Percentiles rank a stretch among this genome's conserved stretches.
Evolutionary conservation across 2,113 vertebrate species (phyloP).

Genomic region (Urocitellus parryii): DNA sequence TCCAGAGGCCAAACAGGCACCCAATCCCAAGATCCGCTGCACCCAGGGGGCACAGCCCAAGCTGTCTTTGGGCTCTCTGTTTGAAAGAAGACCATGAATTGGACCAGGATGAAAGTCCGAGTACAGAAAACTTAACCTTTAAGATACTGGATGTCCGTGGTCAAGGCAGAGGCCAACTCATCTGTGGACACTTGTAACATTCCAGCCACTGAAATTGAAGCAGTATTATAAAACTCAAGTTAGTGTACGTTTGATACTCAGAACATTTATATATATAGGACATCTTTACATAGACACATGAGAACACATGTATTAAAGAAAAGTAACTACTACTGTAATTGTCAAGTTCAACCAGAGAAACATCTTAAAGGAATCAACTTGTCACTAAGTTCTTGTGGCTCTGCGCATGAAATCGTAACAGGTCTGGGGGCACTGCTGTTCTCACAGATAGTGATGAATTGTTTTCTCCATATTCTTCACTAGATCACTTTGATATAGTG

Average conservation of each 20-base stretch:
- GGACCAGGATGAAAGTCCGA: background rate
- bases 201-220: constrained; percentile 90
- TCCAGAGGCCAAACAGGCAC: too few relatives aligned
- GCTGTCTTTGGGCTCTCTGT: background rate
- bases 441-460: background rate
- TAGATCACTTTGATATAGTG: constrained; percentile 23
- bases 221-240: background rate
- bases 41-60: background rate
- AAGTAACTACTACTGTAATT: background rate
- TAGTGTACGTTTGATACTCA: rapidly evolving
- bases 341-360: constrained; percentile 54
- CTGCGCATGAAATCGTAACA: constrained; percentile 35
- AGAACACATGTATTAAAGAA: background rate
- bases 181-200: constrained; percentile 94
- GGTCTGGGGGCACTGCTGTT: background rate
- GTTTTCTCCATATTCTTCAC: background rate
- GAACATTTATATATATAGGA: background rate
- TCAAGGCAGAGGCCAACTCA: constrained; percentile 94
- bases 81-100: background rate
- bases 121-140: constrained; percentile 89
- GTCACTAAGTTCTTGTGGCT: background rate
- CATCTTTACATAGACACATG: background rate
- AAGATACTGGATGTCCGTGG: constrained; percentile 94
- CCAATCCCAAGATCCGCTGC: background rate
- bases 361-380: background rate